Percentiles rank a stretch among this genome's conserved stretches.
phyloP scores from a whole-genome alignment of 2,797 vertebrate species.

The Danio tinwini region DNA sequence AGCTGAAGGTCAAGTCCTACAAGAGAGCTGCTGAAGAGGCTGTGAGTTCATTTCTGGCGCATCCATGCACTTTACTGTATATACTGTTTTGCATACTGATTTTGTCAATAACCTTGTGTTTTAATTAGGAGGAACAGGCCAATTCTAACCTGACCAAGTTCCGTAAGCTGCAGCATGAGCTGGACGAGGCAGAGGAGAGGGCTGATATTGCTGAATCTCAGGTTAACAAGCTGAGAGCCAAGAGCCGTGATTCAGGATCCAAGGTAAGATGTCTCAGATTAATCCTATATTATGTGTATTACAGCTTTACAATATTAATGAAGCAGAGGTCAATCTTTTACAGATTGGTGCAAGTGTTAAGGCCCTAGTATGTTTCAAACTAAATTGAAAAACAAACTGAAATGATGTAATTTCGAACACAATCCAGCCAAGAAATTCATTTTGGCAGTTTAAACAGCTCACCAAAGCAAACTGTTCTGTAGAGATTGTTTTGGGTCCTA shows the following conservation, averaged over 20 bases:
- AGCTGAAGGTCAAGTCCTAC: slow-evolving; percentile 67
- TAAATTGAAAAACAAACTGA: too few species aligned
- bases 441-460: too few species aligned
- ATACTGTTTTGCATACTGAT: background rate
- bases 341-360: background rate
- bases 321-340: background rate
- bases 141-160: slow-evolving; percentile 79
- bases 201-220: slow-evolving; percentile 81
- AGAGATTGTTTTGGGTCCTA: too few species aligned
- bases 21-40: slow-evolving; percentile 64
- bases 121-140: slow-evolving; percentile 78
- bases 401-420: too few species aligned
- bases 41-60: slow-evolving; percentile 51
- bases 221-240: slow-evolving; percentile 81
- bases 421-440: too few species aligned
- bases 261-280: slow-evolving; percentile 66
- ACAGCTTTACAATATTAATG: background rate
- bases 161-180: slow-evolving; percentile 80
- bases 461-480: too few species aligned
- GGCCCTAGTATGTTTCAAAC: too few species aligned
- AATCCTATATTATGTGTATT: background rate
- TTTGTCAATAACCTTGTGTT: background rate
- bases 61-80: background rate
- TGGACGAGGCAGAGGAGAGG: slow-evolving; percentile 81
- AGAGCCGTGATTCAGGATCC: slow-evolving; percentile 74